Base-by-base conservation (phyloP, 2,888 invertebrate species). In the Acheta domesticus region DNA sequence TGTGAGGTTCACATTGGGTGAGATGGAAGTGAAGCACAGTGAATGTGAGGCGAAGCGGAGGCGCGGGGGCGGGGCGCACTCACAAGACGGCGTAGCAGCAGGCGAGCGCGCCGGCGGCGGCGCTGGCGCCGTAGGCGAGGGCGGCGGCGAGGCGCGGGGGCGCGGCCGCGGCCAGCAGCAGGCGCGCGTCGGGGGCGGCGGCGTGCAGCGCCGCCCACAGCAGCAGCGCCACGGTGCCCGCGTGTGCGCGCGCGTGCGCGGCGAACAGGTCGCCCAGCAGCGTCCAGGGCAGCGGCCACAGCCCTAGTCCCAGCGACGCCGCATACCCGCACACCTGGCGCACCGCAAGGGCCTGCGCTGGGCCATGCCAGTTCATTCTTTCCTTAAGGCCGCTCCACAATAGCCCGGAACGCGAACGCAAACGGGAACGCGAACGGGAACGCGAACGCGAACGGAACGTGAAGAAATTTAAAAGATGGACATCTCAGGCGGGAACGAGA, bases 251-350 rank as follows among this genome's bases (percentile, higher is more conserved):
- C 62, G 62, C 62, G n/a, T 62, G 62, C 62, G 62, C 62, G 16
- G 62, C 62, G 62, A 62, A 62, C 62, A 62, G 62, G n/a, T 62
- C 62, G 14, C 62, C 62, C 62, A 62, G 62, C 62, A 62, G n/a
- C 62, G 62, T 62, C 62, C 62, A 62, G 4, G 62, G 62, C n/a
- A 62, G n/a, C 62, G 62, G 62, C 16, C 62, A 14, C 14, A 62
- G 62, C 4, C 62, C 62, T 16, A 62, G 62, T 5, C 62, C 62
- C 62, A 62, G 62, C 16, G 62, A 62, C 62, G 62, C 62, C 62
- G 62, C 62, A 8, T 62, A 62, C 14, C 16, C 62, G 62, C 62
- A 14, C 62, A 62, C 62, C 62, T 62, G 62, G 62, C n/a, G 62
- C 36, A 36, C 36, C 36, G 36, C 36, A 36, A 36, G 36, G 36